phyloP scores from a whole-genome alignment of 2,797 vertebrate genomes.

The Eupleurogrammus muticus region DNA sequence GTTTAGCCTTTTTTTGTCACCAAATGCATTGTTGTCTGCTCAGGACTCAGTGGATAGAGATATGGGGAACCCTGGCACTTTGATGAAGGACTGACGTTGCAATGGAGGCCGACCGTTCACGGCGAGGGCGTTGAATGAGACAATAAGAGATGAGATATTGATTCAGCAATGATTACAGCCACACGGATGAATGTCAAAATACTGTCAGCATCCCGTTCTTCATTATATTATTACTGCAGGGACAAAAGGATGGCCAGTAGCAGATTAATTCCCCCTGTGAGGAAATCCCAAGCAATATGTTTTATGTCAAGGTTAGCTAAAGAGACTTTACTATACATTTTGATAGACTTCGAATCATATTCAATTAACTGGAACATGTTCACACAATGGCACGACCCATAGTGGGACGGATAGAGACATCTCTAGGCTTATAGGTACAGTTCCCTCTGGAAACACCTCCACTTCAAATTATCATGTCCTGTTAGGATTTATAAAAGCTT shows the following conservation, averaged over 20 bases:
- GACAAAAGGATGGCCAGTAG: conserved; percentile 56
- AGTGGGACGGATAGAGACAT: conserved; percentile 27
- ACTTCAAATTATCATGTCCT: conserved; percentile 13
- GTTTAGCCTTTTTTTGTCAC: conserved; percentile 42
- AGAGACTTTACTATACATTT: conserved; percentile 57
- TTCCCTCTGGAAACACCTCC: conserved; percentile 13
- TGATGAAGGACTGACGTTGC: conserved; percentile 50
- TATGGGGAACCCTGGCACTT: conserved; percentile 7
- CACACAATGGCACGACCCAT: not conserved
- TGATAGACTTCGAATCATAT: conserved; percentile 59
- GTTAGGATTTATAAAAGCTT: conserved; percentile 13
- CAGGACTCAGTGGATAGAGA: conserved; percentile 35
- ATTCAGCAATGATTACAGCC: conserved; percentile 67
- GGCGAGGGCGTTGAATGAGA: conserved; percentile 46
- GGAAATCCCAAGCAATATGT: conserved; percentile 37
- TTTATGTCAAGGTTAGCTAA: conserved; percentile 70
- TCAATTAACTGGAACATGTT: conserved; percentile 60
- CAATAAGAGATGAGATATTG: conserved; percentile 73
- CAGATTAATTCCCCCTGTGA: conserved; percentile 51
- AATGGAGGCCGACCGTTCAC: conserved; percentile 32
- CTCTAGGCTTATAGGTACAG: conserved; percentile 26
- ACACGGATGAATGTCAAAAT: conserved; percentile 71
- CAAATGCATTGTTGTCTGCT: conserved; percentile 22
- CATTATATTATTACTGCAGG: conserved; percentile 61
- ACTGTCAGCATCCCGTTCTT: conserved; percentile 63